Base-by-base conservation (phyloP, 2,888 invertebrate species). In the Parasteatoda lunata region DNA sequence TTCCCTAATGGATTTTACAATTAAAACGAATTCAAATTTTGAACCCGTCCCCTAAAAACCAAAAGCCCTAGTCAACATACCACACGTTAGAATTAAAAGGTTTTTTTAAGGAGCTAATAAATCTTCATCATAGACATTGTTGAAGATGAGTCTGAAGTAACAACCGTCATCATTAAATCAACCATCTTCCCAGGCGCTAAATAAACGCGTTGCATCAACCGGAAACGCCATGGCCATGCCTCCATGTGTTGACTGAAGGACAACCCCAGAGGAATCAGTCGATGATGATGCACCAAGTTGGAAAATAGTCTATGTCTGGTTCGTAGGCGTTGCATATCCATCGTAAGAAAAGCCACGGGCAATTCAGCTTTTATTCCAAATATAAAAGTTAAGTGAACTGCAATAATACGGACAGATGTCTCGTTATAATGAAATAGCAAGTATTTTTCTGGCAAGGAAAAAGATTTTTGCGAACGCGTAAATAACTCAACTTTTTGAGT, bases 201-300 rank as follows among this genome's bases (percentile, higher is more conserved):
- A 84, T 77, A 77, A 84, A 68, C 72, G 45, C 30, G 65, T 84
- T 77, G 77, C 84, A 77, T 84, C 77, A 59, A 11, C 83, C 77
- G 71, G 77, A 84, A 73, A 54, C 52, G 11, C n/a, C 15, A 5
- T 15, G 30, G 11, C 59, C 9, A n/a, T 59, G n/a, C 59, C 59
- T n/a, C 11, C 59, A 59, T 59, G 11, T 59, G 59, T 59, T 59
- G 59, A 59, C 9, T 59, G 59, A 59, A 59, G 59, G 59, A 59
- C 59, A n/a, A 59, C 9, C 11, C 59, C 4, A 59, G 59, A 7
- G 30, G 2, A 69, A 77, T 15, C 65, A 64, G 84, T 72, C 84
- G 84, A 84, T 84, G 84, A 84, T 84, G 84, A 77, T 84, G 84
- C 83, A 70, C 59, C 59, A 59, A 59, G 11, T 59, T 59, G 59